A percentile compares a stretch with the other conserved stretches of the same genome.
phyloP scores from a whole-genome alignment of 2,888 invertebrate genomes.

The Nephrocerus scutellatus region DNA sequence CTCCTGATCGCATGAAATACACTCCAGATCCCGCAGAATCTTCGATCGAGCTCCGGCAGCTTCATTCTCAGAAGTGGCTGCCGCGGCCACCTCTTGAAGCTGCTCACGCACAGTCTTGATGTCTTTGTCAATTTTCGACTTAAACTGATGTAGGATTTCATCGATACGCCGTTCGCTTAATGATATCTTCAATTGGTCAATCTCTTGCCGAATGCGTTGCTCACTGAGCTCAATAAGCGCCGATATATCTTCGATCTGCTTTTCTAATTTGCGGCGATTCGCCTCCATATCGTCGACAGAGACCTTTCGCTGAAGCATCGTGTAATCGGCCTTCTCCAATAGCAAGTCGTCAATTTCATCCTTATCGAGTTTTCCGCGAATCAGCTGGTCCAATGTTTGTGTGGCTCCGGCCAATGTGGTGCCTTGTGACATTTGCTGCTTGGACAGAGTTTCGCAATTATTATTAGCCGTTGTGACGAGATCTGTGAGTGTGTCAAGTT shows the following conservation, averaged over 20 bases:
- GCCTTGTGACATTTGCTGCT: too few species aligned
- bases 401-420: too few species aligned
- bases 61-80: slow-evolving; percentile 50
- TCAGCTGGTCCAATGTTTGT: slow-evolving; percentile 43
- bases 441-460: too few species aligned
- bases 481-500: too few species aligned
- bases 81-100: slow-evolving; percentile 33
- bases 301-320: slow-evolving; percentile 63
- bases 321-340: slow-evolving; percentile 67
- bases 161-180: slow-evolving; percentile 58
- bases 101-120: slow-evolving; percentile 32
- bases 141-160: slow-evolving; percentile 60
- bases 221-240: slow-evolving; percentile 33
- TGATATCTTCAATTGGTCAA: slow-evolving; percentile 58
- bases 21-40: slow-evolving; percentile 64
- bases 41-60: slow-evolving; percentile 66
- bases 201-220: slow-evolving; percentile 46
- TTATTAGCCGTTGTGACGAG: too few species aligned
- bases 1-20: slow-evolving; percentile 69
- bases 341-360: slow-evolving; percentile 65
- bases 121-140: slow-evolving; percentile 55
- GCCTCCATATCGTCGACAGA: slow-evolving; percentile 65
- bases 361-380: slow-evolving; percentile 61
- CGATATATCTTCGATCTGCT: slow-evolving; percentile 33
- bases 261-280: slow-evolving; percentile 40